These are phyloP conservation scores for Lampris incognitus DNA, from an alignment of 2,113 vertebrate species.

Conservation along the genomic window DNA sequence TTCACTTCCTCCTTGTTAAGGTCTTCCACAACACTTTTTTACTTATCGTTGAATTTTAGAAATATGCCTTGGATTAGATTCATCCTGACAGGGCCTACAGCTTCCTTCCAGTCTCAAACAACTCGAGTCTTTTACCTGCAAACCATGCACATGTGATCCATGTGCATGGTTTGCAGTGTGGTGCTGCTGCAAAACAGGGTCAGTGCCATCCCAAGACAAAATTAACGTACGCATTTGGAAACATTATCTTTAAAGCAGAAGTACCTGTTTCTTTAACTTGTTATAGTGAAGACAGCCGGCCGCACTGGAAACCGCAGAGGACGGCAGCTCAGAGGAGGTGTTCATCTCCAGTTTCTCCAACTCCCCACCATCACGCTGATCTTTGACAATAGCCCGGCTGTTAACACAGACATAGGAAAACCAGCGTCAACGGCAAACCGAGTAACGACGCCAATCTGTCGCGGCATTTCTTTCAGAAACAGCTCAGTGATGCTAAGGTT, in stretches of 20 bases:
- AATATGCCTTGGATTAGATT: not conserved
- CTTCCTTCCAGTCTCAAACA: no score
- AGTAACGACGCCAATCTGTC: not conserved
- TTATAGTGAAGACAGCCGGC: constrained; percentile 34
- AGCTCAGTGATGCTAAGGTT: not conserved
- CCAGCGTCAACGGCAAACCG: not conserved
- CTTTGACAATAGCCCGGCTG: constrained; percentile 42
- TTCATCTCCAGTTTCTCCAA: constrained; percentile 47
- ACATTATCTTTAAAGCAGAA: not conserved
- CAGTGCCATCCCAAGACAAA: not conserved
- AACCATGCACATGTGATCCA: no score
- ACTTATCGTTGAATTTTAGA: not conserved
- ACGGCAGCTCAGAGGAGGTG: constrained; percentile 25
- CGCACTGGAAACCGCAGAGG: constrained; percentile 34
- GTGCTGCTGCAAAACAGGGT: not conserved
- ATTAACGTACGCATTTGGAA: not conserved
- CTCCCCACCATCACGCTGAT: constrained; percentile 14
- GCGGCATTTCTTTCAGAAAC: not conserved
- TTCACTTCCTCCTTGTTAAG: no score
- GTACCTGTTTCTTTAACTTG: constrained; percentile 64
- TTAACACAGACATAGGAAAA: not conserved
- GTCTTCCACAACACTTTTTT: no score
- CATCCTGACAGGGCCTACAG: not conserved
- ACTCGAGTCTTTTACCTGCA: no score
- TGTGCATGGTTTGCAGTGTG: not conserved